These are phyloP conservation scores for Capreolus pygargus DNA, from an alignment of 2,113 vertebrate species.

Conservation along the genomic window DNA sequence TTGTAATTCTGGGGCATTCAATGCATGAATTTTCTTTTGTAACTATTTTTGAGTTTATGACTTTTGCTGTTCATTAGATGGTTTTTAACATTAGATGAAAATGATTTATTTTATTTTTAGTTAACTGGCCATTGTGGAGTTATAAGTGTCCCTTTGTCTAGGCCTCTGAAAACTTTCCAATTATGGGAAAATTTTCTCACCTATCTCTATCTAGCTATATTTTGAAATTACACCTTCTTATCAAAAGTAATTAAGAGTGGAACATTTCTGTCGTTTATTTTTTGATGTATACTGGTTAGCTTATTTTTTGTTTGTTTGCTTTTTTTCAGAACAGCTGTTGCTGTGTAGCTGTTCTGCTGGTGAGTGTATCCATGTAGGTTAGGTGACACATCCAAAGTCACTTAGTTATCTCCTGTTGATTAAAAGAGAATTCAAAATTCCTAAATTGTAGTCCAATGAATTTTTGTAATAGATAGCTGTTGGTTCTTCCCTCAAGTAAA, in stretches of 20 bases:
- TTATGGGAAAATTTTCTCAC: not conserved
- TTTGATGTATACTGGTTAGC: not conserved
- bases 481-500: not conserved
- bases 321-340: slow-evolving; percentile 57
- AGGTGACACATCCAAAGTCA: not conserved
- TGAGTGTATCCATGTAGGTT: not conserved
- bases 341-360: slow-evolving; percentile 60
- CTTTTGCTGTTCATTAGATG: not conserved
- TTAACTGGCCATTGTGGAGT: not conserved
- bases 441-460: not conserved
- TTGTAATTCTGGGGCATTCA: not conserved
- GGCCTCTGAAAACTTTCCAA: not conserved
- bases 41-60: not conserved
- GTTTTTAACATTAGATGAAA: not conserved
- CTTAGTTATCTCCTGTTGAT: not conserved
- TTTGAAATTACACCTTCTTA: slow-evolving; percentile 70
- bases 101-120: not conserved
- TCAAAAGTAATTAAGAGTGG: slow-evolving; percentile 72
- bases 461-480: not conserved
- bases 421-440: not conserved
- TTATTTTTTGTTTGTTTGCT: not conserved
- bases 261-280: slow-evolving; percentile 68
- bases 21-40: not conserved
- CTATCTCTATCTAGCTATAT: slow-evolving; percentile 30
- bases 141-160: not conserved